A percentile compares a stretch with the other conserved stretches of the same genome.
Conservation (phyloP, 2,888 invertebrate species). For the Ommatoiulus sabulosus region DNA sequence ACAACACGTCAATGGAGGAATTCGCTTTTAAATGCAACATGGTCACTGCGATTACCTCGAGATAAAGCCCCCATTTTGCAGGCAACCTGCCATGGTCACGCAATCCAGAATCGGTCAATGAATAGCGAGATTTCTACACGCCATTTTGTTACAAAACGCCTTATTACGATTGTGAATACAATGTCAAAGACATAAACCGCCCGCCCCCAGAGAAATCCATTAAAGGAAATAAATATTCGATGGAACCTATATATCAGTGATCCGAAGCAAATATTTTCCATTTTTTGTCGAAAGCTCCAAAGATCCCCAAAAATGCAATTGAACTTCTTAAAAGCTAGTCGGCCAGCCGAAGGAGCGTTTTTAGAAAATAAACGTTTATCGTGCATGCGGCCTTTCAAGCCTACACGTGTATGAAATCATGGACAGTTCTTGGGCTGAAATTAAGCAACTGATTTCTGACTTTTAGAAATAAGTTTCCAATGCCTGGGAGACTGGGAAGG, state of each 20-base stretch:
- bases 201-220: too few species aligned
- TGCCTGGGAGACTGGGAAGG: slow-evolving; percentile 77
- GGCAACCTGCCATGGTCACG: not conserved
- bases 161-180: not conserved
- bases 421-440: not conserved
- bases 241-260: not conserved
- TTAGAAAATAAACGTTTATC: not conserved
- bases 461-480: slow-evolving; percentile 72
- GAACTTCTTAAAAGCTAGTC: not conserved
- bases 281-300: not conserved
- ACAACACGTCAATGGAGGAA: not conserved
- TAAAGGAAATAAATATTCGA: too few species aligned
- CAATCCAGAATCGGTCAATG: not conserved
- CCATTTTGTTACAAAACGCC: not conserved
- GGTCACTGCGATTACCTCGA: not conserved
- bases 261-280: too few species aligned
- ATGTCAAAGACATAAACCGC: not conserved
- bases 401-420: not conserved
- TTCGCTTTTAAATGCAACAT: slow-evolving; percentile 42
- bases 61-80: not conserved
- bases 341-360: not conserved
- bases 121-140: not conserved
- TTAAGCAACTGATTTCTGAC: slow-evolving; percentile 1
- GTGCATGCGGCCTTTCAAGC: not conserved
- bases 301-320: not conserved